These are phyloP conservation scores for Himalopsyche tibetana DNA, from an alignment of 2,888 invertebrate genomes.

Conservation along the genomic window DNA sequence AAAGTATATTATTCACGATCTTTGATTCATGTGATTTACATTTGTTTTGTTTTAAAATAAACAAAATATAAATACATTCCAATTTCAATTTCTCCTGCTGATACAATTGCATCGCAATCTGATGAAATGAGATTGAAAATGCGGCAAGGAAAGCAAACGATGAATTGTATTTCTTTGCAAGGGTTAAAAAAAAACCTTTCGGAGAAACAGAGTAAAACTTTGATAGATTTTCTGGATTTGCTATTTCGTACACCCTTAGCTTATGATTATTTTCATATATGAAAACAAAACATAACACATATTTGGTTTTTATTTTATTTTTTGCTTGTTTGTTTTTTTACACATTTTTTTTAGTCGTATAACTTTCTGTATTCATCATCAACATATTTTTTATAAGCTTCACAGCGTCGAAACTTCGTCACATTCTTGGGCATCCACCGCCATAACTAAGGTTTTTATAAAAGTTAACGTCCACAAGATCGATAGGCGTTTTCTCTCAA, in stretches of 20 bases:
- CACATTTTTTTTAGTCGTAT: background rate
- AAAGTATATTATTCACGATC: no score
- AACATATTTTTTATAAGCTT: no score
- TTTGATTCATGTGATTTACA: no score
- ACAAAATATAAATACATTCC: background rate
- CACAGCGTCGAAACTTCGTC: no score
- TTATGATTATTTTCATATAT: conserved; percentile 17
- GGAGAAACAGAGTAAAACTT: conserved; percentile 3
- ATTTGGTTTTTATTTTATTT: background rate
- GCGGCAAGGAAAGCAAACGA: conserved; percentile 12
- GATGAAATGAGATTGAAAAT: conserved; percentile 31
- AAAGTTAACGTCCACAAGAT: no score
- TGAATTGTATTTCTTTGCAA: background rate
- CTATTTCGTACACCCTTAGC: background rate
- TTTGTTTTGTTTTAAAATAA: background rate
- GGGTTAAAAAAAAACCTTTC: conserved; percentile 20
- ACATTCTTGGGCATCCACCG: no score
- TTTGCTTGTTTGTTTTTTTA: background rate
- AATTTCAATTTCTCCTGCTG: background rate
- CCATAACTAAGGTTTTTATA: no score
- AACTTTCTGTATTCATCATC: background rate
- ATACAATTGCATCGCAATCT: conserved; percentile 19
- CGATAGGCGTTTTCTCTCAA: no score
- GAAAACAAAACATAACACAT: conserved; percentile 6
- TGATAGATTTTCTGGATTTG: conserved; percentile 18